Conservation (phyloP, 2,797 vertebrate genomes). For the Chanos chanos region DNA sequence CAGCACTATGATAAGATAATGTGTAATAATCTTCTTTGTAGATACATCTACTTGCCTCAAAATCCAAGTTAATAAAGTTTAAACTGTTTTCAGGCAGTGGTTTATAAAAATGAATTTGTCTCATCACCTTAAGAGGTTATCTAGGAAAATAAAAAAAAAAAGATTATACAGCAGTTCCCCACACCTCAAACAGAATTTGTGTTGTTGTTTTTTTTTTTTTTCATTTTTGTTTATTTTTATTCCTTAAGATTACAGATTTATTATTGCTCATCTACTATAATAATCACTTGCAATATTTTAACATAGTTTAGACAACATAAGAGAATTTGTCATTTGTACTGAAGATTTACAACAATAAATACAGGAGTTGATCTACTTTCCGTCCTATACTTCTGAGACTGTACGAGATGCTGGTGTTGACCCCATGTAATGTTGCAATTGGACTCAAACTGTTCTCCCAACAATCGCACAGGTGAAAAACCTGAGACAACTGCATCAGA, state of each 20-base stretch:
- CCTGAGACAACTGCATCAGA: slow-evolving; percentile 65
- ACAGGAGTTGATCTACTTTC: slow-evolving; percentile 68
- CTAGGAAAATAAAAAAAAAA: neutral
- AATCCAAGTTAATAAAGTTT: too few species aligned
- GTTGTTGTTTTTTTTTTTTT: slow-evolving; percentile 20
- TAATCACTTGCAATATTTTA: slow-evolving; percentile 92
- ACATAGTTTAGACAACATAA: slow-evolving; percentile 76
- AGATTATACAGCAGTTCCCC: slow-evolving; percentile 1
- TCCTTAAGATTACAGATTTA: slow-evolving; percentile 89
- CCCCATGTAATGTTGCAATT: slow-evolving; percentile 54
- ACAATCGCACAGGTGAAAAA: slow-evolving; percentile 52
- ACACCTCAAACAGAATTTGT: slow-evolving; percentile 13
- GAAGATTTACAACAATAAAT: slow-evolving; percentile 82
- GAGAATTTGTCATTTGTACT: slow-evolving; percentile 64
- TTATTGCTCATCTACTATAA: slow-evolving; percentile 98
- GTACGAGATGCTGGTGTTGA: slow-evolving; percentile 83
- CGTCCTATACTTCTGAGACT: slow-evolving; percentile 42
- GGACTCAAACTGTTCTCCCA: slow-evolving; percentile 5
- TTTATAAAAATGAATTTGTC: neutral
- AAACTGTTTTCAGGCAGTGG: neutral
- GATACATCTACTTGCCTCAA: neutral
- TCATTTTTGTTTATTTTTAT: slow-evolving; percentile 73
- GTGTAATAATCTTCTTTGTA: too few species aligned
- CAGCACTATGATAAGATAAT: too few species aligned
- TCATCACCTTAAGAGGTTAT: neutral